Evolutionary conservation across 2,113 vertebrate species (phyloP).

Genomic region (Gallinago media): DNA sequence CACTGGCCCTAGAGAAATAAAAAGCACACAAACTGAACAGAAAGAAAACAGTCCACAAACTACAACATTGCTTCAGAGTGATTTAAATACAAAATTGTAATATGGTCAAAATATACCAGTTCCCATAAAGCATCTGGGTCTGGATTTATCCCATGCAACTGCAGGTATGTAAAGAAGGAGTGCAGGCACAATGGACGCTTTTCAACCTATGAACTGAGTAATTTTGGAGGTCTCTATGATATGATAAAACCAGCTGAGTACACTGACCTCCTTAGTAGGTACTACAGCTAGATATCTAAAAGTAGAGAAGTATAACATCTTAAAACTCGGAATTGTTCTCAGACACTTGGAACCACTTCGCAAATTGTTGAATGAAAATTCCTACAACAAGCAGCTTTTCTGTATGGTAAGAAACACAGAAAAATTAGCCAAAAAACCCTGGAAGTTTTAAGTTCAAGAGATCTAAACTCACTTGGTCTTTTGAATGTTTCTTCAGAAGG

Average conservation of each 20-base stretch:
- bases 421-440: neutral
- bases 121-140: neutral
- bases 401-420: neutral
- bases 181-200: neutral
- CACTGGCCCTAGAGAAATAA: conserved; percentile 76
- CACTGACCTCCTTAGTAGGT: neutral
- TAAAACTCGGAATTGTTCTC: neutral
- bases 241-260: neutral
- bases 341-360: neutral
- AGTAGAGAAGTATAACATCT: neutral
- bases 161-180: neutral
- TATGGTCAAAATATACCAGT: neutral
- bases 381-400: neutral
- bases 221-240: neutral
- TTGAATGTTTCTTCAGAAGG: conserved; percentile 1
- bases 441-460: neutral
- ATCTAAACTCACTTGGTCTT: conserved; percentile 56
- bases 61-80: neutral
- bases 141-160: neutral
- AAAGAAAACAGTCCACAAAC: neutral
- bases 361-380: neutral
- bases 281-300: neutral
- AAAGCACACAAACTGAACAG: neutral
- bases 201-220: neutral
- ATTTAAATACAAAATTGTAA: neutral